Evolutionary conservation across 1,140 invertebrate genomes (phyloP).

Genomic region (Heliothis virescens): DNA sequence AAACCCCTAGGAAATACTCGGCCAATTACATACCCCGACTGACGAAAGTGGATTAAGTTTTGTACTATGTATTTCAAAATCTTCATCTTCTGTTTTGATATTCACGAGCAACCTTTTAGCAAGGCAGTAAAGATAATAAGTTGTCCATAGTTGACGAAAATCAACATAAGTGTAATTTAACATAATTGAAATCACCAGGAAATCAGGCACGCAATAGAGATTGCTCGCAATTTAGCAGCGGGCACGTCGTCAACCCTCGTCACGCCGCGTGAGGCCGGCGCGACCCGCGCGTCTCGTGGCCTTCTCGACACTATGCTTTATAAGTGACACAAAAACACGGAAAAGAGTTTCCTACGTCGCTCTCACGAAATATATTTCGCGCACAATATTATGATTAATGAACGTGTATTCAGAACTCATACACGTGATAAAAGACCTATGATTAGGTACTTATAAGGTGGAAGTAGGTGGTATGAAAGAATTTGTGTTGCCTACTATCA

Average conservation of each 20-base stretch:
- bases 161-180: constrained; percentile 23
- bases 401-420: background rate
- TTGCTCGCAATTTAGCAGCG: constrained; percentile 61
- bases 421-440: background rate
- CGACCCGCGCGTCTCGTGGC: constrained; percentile 29
- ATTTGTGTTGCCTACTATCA: background rate
- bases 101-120: no score
- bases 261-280: constrained; percentile 49
- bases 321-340: constrained; percentile 36
- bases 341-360: constrained; percentile 24
- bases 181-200: constrained; percentile 55
- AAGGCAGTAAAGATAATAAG: background rate
- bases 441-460: background rate
- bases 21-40: no score
- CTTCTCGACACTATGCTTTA: constrained; percentile 16
- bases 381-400: constrained; percentile 14
- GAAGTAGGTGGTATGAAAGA: no score
- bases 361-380: background rate
- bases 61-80: no score
- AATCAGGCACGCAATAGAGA: constrained; percentile 56
- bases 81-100: no score
- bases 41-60: no score
- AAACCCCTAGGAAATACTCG: no score
- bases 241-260: constrained; percentile 64
- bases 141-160: background rate